These are phyloP conservation scores for Macaria notata DNA, from an alignment of 2,888 invertebrate species.

Conservation along the genomic window DNA sequence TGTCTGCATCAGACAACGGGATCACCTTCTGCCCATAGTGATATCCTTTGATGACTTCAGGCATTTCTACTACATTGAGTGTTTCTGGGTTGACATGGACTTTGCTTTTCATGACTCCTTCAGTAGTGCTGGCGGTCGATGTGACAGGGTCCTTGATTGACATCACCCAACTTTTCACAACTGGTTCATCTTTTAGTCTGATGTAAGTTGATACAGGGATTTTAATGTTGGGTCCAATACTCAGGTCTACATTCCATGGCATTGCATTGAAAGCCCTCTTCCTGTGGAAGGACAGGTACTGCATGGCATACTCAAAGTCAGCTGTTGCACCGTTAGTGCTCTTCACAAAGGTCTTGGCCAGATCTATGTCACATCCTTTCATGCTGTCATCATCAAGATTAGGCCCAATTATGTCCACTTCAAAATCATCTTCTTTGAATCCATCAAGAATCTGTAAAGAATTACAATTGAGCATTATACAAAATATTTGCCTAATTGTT, in stretches of 20 bases:
- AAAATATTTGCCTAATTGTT: neutral
- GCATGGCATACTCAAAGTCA: conserved; percentile 83
- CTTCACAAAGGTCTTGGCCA: conserved; percentile 66
- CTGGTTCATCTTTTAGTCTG: conserved; percentile 72
- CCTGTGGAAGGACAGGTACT: conserved; percentile 81
- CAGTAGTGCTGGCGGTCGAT: conserved; percentile 60
- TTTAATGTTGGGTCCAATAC: conserved; percentile 81
- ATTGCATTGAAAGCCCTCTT: conserved; percentile 73
- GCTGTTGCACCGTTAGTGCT: conserved; percentile 69
- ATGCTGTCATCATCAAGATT: conserved; percentile 60
- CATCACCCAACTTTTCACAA: conserved; percentile 61
- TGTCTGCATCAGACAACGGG: conserved; percentile 81
- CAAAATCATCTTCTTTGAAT: conserved; percentile 78
- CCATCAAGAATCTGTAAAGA: conserved; percentile 72
- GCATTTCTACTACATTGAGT: conserved; percentile 72
- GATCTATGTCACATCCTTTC: conserved; percentile 52
- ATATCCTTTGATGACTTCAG: conserved; percentile 81
- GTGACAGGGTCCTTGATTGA: conserved; percentile 65
- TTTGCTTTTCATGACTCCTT: conserved; percentile 56
- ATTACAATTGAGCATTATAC: neutral
- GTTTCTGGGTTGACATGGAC: conserved; percentile 68
- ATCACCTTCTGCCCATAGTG: conserved; percentile 84
- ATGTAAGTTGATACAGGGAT: conserved; percentile 84
- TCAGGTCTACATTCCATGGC: conserved; percentile 85
- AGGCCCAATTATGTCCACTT: conserved; percentile 85